Base-by-base conservation (phyloP, 2,888 invertebrate genomes). In the Dryobotodes eremita region DNA sequence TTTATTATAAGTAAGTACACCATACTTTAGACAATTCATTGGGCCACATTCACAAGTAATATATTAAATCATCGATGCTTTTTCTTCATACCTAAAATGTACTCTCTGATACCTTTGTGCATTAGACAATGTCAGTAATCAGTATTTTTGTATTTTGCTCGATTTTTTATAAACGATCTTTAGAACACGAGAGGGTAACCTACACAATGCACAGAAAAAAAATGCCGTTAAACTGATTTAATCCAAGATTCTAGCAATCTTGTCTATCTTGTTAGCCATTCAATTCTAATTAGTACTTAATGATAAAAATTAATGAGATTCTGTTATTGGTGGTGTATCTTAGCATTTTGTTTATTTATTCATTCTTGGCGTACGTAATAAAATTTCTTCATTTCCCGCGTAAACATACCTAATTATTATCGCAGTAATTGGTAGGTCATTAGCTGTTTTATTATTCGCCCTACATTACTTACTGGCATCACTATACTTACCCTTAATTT, bases 1-100 rank as follows among this genome's bases (percentile, higher is more conserved):
- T 61, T 83, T n/a, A 46, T 83, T n/a, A 46, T 88, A 65, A 23
- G 87, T 87, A 86, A 87, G 87, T 88, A 62, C 23, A 26, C 13
- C 23, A 17, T 55, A 50, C 0, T 15, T 23, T 50, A 26, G 2
- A 59, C 10, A 59, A 15, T 42, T 50, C 8, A 42, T 76, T 20
- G 61, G 61, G 55, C 23, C 7, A 55, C 75, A 75, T 59, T 59
- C 26, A 17, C 20, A 66, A 71, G 11, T 59, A 50, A 17, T 10
- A 0, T 42, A 36, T 4, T 57, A n/a, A 50, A 65, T 23, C 20
- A 20, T 72, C 78, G 42, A 46, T 59, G 42, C n/a, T 64, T 65
- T 55, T 48, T 71, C 23, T 42, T 65, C 7, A 50, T 4, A 46
- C 3, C 0, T 31, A n/a, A 0, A 55, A 36, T 36, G 31, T n/a